Conservation (phyloP, 2,797 vertebrate species). For the Pseudocheirus occidentalis region DNA sequence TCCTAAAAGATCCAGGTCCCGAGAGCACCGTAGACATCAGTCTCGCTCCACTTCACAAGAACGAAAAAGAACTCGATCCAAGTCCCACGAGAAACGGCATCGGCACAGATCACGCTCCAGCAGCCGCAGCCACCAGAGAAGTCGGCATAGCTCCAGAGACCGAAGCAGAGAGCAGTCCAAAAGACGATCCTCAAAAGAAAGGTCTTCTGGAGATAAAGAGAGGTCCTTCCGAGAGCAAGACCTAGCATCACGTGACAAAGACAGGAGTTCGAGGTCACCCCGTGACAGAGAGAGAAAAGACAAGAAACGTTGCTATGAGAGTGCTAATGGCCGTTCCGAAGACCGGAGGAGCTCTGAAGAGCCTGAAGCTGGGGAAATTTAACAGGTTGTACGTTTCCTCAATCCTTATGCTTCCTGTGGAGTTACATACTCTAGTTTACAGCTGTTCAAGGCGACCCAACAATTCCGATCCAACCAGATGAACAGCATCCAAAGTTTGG, state of each 20-base stretch:
- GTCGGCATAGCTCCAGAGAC: constrained; percentile 87
- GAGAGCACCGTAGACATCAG: constrained; percentile 85
- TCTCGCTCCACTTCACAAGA: constrained; percentile 88
- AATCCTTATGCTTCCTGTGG: constrained; percentile 82
- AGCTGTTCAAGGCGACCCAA: constrained; percentile 85
- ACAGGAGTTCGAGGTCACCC: constrained; percentile 86
- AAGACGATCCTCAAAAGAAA: constrained; percentile 88
- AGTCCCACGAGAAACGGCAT: constrained; percentile 88
- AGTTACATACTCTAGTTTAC: constrained; percentile 85
- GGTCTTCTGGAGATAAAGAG: constrained; percentile 57
- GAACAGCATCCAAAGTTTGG: constrained; percentile 75
- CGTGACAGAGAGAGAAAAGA: constrained; percentile 85
- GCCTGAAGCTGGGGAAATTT: constrained; percentile 89
- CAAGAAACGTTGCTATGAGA: constrained; percentile 87
- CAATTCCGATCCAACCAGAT: constrained; percentile 84
- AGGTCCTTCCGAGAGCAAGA: constrained; percentile 81
- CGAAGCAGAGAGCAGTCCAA: constrained; percentile 88
- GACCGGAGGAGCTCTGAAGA: constrained; percentile 87
- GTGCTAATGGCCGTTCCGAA: constrained; percentile 87
- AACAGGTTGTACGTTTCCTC: constrained; percentile 81
- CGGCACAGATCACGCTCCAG: constrained; percentile 85
- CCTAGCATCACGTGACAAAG: constrained; percentile 86
- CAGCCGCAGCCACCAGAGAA: constrained; percentile 87
- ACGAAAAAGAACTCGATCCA: constrained; percentile 87
- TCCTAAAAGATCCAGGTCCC: constrained; percentile 88